A percentile compares a stretch with the other conserved stretches of the same genome.
phyloP scores from a whole-genome alignment of 2,888 invertebrate genomes.

The Synanthedon formicaeformis region DNA sequence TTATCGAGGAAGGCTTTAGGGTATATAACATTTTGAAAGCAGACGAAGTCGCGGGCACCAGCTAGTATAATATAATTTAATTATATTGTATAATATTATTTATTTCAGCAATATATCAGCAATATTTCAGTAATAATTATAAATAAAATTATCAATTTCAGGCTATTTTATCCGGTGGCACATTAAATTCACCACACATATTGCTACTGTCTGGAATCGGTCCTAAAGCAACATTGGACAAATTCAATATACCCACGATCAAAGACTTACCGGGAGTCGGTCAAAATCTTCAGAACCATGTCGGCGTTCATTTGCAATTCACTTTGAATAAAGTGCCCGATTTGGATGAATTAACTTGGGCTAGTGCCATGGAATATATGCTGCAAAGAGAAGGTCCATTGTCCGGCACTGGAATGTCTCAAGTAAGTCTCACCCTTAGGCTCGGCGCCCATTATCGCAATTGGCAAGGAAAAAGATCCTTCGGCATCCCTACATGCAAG shows the following conservation, averaged over 20 bases:
- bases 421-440: no score
- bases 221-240: slow-evolving; percentile 69
- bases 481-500: no score
- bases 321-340: slow-evolving; percentile 61
- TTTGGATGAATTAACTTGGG: slow-evolving; percentile 72
- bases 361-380: slow-evolving; percentile 72
- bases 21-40: no score
- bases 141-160: slow-evolving; percentile 13
- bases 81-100: no score
- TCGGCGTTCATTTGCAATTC: slow-evolving; percentile 72
- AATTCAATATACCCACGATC: slow-evolving; percentile 70
- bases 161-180: slow-evolving; percentile 73
- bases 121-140: no score
- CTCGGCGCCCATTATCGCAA: no score
- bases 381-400: slow-evolving; percentile 72
- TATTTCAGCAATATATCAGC: no score
- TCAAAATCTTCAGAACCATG: slow-evolving; percentile 77
- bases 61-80: no score
- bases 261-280: slow-evolving; percentile 77
- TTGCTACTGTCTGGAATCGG: slow-evolving; percentile 77
- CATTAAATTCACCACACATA: slow-evolving; percentile 76
- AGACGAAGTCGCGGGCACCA: no score
- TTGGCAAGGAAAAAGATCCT: no score
- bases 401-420: slow-evolving; percentile 75
- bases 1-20: no score